Evolutionary conservation across 1,140 invertebrate species (phyloP), one percentile per base, ranked within the genome.

Genomic region (Lepidurus packardi): DNA sequence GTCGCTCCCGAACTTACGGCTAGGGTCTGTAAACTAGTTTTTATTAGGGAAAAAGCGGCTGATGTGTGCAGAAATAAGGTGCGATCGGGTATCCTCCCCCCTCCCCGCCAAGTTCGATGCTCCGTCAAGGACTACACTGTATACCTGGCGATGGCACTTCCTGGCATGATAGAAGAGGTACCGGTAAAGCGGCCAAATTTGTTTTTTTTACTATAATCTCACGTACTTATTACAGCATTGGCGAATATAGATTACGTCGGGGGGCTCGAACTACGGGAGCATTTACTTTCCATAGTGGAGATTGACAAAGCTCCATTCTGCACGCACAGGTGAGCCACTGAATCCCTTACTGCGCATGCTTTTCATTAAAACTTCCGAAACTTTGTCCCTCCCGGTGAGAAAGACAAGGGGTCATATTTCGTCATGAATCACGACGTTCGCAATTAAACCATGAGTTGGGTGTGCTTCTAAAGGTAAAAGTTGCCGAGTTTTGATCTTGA

Each of bases 401-500:
- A 65, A 65, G 21, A 21, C 16, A 65, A 5, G 21, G 13, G 53
- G 21, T 13, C 53, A n/a, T 65, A 65, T 65, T 65, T 65, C 53
- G 16, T n/a, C 9, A 21, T 13, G 21, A n/a, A 7, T 65, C 53
- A 65, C 16, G 53, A 65, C 53, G 53, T 21, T 65, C n/a, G n/a
- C 16, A 21, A 65, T 34, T 34, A 65, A 65, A 13, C 53, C 16
- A 65, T n/a, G 53, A 65, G 13, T 65, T 65, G 13, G 53, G 16
- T 21, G 16, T 8, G 53, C 16, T 65, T 65, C 16, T 13, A 4
- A 65, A 21, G 16, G 53, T 13, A n/a, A n/a, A 65, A 65, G 21
- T 65, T 65, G 21, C 53, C 53, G 21, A 65, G 53, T 65, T 65
- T 65, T 65, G 53, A 65, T 65, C 53, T 65, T 21, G 53, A 21